Evolutionary conservation across 23 tunicate species (phyloP).

Genomic region (Phallusia fumigata): DNA sequence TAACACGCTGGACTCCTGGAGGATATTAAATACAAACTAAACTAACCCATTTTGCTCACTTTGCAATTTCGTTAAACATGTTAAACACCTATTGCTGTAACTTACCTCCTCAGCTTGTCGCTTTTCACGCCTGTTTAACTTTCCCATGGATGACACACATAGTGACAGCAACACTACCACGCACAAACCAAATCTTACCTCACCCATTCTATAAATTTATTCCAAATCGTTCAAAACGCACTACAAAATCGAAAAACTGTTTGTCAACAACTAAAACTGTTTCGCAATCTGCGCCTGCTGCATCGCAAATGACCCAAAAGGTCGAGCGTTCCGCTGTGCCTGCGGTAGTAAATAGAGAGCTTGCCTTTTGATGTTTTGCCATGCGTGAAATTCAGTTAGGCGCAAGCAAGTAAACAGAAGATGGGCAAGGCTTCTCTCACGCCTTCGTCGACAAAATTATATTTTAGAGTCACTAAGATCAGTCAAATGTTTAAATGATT

Average conservation of each 20-base stretch:
- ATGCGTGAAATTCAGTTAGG: slow-evolving; percentile 8
- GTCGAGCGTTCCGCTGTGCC: slow-evolving; percentile 1
- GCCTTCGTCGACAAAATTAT: no score
- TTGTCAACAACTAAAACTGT: not conserved
- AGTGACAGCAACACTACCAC: not conserved
- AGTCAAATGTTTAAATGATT: no score
- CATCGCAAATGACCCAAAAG: not conserved
- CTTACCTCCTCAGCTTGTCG: no score
- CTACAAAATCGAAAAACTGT: not conserved
- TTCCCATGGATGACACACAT: not conserved
- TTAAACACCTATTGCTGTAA: no score
- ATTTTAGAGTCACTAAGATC: no score
- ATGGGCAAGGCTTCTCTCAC: no score
- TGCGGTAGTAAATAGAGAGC: not conserved
- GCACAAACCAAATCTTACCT: not conserved
- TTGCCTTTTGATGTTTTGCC: not conserved
- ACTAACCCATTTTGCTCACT: no score
- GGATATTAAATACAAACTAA: no score
- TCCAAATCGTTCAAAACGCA: not conserved
- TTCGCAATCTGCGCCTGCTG: not conserved
- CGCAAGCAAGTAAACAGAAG: not conserved
- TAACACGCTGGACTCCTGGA: no score
- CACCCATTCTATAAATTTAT: not conserved
- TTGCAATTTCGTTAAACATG: no score
- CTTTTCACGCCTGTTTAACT: not conserved